Conservation (phyloP, 2,888 invertebrate genomes). For the Galeruca laticollis region DNA sequence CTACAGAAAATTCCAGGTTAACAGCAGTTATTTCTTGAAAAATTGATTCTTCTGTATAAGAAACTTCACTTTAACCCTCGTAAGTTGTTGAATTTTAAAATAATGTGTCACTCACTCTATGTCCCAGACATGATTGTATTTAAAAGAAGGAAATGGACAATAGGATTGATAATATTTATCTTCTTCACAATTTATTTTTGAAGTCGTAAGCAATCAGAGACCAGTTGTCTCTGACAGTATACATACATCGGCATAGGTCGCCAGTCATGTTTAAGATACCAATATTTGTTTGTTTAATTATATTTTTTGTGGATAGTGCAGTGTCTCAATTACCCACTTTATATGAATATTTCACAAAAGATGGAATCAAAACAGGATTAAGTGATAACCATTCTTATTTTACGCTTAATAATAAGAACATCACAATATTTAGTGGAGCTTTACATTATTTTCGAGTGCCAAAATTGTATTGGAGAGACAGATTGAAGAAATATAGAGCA, state of each 20-base stretch:
- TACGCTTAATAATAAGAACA: slow-evolving; percentile 64
- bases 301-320: background rate
- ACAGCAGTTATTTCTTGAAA: too few relatives aligned
- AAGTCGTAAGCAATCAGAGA: background rate
- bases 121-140: background rate
- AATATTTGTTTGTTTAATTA: background rate
- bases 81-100: too few relatives aligned
- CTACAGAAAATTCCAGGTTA: too few relatives aligned
- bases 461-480: slow-evolving; percentile 83
- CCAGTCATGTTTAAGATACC: background rate
- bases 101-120: too few relatives aligned
- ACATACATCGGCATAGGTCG: background rate
- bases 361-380: slow-evolving; percentile 59
- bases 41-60: too few relatives aligned
- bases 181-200: background rate
- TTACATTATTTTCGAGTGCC: slow-evolving; percentile 90
- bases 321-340: slow-evolving; percentile 34
- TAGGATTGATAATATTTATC: background rate
- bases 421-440: slow-evolving; percentile 69
- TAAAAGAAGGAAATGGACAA: slow-evolving; percentile 36
- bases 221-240: too few relatives aligned
- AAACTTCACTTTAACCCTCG: too few relatives aligned
- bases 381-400: slow-evolving; percentile 59
- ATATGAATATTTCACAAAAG: slow-evolving; percentile 67
- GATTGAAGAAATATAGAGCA: slow-evolving; percentile 80